Conservation (phyloP, 2,113 vertebrate species). For the Malaclemys terrapin region DNA sequence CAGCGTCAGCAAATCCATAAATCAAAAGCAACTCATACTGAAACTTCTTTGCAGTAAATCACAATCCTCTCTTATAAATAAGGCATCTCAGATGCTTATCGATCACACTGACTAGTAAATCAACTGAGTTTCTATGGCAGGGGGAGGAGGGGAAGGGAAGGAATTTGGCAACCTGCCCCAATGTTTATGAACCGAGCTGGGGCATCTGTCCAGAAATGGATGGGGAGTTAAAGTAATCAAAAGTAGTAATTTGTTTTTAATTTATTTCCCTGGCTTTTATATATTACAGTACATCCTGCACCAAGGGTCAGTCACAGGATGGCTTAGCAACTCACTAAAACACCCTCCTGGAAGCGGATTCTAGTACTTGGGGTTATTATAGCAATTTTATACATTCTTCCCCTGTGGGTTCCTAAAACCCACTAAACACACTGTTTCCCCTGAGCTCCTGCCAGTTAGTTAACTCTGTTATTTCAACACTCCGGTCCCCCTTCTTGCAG, state of each 20-base stretch:
- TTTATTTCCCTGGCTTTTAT: background rate
- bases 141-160: background rate
- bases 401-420: background rate
- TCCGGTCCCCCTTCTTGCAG: background rate
- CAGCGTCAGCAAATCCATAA: constrained; percentile 43
- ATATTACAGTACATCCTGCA: background rate
- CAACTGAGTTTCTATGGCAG: background rate
- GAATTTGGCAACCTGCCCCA: background rate
- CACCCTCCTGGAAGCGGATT: background rate
- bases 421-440: background rate
- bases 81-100: constrained; percentile 1
- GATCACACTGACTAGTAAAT: background rate
- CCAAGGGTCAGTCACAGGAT: background rate
- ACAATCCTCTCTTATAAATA: constrained; percentile 8
- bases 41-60: constrained; percentile 61
- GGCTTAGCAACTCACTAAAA: background rate
- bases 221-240: background rate
- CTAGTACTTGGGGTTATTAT: background rate
- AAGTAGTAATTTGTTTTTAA: background rate
- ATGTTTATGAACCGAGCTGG: background rate
- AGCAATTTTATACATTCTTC: background rate
- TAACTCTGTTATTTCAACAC: background rate
- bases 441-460: background rate
- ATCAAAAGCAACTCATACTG: constrained; percentile 41
- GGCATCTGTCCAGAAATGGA: background rate